Evolutionary conservation across 2,888 invertebrate genomes (phyloP).

Genomic region (Chalcis sispes): DNA sequence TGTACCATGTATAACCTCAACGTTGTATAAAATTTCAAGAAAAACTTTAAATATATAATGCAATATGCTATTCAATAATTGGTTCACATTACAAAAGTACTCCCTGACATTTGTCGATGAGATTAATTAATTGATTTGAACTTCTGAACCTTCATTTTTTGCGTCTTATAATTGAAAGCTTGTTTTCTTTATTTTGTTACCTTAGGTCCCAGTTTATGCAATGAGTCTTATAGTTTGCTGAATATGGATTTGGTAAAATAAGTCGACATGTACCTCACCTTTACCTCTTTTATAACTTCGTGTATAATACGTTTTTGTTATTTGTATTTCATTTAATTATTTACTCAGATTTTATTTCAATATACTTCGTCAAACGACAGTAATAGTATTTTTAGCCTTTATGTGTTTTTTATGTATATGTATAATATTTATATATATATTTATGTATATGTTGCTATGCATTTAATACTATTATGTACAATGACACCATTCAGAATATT

Average conservation of each 20-base stretch:
- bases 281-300: constrained; percentile 24
- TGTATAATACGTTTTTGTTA: constrained; percentile 40
- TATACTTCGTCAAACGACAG: constrained; percentile 63
- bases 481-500: constrained; percentile 65
- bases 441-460: constrained; percentile 62
- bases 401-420: constrained; percentile 32
- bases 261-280: constrained; percentile 32
- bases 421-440: constrained; percentile 41
- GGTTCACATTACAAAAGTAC: constrained; percentile 51
- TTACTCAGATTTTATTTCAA: constrained; percentile 34
- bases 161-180: background rate
- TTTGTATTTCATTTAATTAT: constrained; percentile 42
- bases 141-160: constrained; percentile 20
- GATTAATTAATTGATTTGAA: constrained; percentile 34
- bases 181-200: constrained; percentile 18
- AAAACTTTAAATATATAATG: constrained; percentile 47
- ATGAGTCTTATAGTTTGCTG: constrained; percentile 53
- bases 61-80: constrained; percentile 47
- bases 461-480: constrained; percentile 74
- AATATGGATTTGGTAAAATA: constrained; percentile 52
- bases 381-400: constrained; percentile 59
- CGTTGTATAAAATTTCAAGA: constrained; percentile 54
- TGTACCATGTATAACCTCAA: constrained; percentile 21
- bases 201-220: constrained; percentile 54
- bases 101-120: constrained; percentile 50